Conservation (phyloP, 2,888 invertebrate genomes). For the Cheilosia urbana region DNA sequence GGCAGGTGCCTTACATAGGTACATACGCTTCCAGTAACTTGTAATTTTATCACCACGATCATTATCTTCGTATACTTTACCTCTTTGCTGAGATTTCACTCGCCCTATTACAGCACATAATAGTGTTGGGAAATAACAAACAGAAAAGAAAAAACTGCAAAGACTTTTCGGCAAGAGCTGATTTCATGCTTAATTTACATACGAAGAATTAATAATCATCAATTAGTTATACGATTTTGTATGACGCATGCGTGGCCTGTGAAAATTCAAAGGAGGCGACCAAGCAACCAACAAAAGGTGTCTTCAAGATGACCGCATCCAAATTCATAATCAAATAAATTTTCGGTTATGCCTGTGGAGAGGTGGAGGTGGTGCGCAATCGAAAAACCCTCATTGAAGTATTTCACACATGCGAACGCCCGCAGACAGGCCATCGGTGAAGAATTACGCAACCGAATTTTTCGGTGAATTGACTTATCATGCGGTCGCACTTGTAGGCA, state of each 20-base stretch:
- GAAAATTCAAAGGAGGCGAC: slow-evolving; percentile 13
- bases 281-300: background rate
- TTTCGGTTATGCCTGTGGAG: slow-evolving; percentile 18
- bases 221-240: slow-evolving; percentile 54
- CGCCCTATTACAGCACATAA: slow-evolving; percentile 51
- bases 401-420: slow-evolving; percentile 37
- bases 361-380: slow-evolving; percentile 6
- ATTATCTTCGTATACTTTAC: slow-evolving; percentile 30
- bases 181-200: slow-evolving; percentile 54
- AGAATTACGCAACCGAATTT: slow-evolving; percentile 35
- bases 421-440: slow-evolving; percentile 3
- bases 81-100: slow-evolving; percentile 32
- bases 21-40: slow-evolving; percentile 22
- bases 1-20: slow-evolving; percentile 47
- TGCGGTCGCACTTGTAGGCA: slow-evolving; percentile 17
- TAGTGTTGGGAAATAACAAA: slow-evolving; percentile 10
- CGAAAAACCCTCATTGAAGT: slow-evolving; percentile 37
- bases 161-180: slow-evolving; percentile 35
- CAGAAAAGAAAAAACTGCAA: slow-evolving; percentile 22
- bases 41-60: slow-evolving; percentile 59
- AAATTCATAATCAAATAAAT: slow-evolving; percentile 47
- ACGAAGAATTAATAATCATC: slow-evolving; percentile 43
- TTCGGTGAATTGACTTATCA: slow-evolving; percentile 18
- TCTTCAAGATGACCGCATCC: slow-evolving; percentile 42
- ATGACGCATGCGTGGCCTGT: slow-evolving; percentile 35